A percentile compares a stretch with the other conserved stretches of the same genome.
Evolutionary conservation across 2,797 vertebrate genomes (phyloP).

Genomic region (Falco berigora): DNA sequence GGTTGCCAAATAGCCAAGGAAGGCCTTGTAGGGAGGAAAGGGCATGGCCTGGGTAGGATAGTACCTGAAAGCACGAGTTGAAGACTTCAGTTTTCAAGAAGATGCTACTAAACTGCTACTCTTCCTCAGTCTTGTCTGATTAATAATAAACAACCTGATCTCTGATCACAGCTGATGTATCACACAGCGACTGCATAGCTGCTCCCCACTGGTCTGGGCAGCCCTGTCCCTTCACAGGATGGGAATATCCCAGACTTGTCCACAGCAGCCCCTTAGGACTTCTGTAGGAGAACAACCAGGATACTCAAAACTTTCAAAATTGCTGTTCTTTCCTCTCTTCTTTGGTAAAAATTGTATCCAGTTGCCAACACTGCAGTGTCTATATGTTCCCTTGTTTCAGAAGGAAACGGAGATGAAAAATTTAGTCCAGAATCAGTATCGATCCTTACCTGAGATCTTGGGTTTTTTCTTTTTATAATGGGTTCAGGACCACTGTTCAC

Average conservation of each 20-base stretch:
- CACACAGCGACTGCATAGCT: not conserved
- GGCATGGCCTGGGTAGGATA: not conserved
- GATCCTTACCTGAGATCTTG: not conserved
- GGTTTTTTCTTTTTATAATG: not conserved
- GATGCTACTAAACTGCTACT: not conserved
- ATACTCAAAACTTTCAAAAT: not conserved
- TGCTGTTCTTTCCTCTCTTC: not conserved
- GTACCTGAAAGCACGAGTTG: constrained; percentile 12
- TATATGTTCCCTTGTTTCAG: not conserved
- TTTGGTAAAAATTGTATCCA: not conserved
- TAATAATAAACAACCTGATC: not conserved
- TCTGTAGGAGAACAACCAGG: not conserved
- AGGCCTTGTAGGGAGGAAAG: not conserved
- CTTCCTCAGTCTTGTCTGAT: not conserved
- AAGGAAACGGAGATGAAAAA: not conserved
- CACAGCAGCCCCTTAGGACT: not conserved
- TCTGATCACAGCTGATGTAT: not conserved
- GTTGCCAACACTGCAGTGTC: not conserved
- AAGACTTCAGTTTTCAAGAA: not conserved
- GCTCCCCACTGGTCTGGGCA: not conserved
- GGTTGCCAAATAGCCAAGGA: constrained; percentile 47
- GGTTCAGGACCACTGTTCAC: not conserved
- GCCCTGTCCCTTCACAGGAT: not conserved
- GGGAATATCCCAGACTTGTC: not conserved
- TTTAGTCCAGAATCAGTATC: not conserved